Evolutionary conservation across 2,888 invertebrate species (phyloP), one percentile per base, ranked within the genome.

Genomic region (Hemistola chrysoprasaria): DNA sequence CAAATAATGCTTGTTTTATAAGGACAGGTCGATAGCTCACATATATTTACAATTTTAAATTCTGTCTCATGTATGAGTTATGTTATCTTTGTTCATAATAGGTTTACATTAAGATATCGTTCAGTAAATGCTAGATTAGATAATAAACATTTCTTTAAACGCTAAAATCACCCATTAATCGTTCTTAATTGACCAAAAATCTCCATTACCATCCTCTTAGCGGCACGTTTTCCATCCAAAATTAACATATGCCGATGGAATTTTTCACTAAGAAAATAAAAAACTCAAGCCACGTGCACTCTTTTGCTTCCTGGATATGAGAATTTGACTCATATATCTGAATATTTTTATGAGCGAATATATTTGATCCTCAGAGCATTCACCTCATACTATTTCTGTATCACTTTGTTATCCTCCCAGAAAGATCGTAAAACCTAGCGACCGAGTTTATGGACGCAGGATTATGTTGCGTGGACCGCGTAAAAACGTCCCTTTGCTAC

Each of bases 331-430:
- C 50, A 53, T 42, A 16, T 33, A 16, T 41, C 40, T 45, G 31
- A 29, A 41, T 45, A 45, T 47, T 81, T 82, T 83, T 78, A 78
- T 69, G 71, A 71, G 66, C 63, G 56, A 69, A 72, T 61, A 65
- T 65, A 65, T 65, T 62, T 56, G 64, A 48, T 29, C 34, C 40
- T 11, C 11, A 35, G 53, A 40, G 35, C 51, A 20, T 47, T 51
- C 45, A 53, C 53, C 52, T 30, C 44, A 54, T 46, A 60, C 65
- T 69, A 69, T 69, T 68, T 67, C 53, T 56, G 53, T 51, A 47
- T 45, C 40, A 46, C 50, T 46, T 50, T 56, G 53, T 57, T 55
- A 56, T 66, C 63, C 61, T 61, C 61, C 56, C 29, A 38, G 52
- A 49, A 53, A 42, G 52, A 46, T 66, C 68, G 53, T 68, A 65